Base-by-base conservation (phyloP, 1,140 invertebrate species). In the Octopus bimaculoides region DNA sequence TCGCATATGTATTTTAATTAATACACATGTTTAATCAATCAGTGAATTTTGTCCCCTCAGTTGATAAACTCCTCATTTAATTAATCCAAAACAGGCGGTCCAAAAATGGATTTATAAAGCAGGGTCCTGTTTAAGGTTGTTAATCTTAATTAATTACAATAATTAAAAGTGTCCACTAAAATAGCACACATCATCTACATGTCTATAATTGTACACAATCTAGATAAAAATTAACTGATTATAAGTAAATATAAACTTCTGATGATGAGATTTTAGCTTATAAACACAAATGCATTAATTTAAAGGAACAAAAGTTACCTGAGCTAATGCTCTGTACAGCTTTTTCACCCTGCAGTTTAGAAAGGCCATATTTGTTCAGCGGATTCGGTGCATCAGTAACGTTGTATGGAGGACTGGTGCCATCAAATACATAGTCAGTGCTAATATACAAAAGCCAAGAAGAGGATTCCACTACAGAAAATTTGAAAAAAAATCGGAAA, bases 371-470 rank as follows among this genome's bases (percentile, higher is more conserved):
- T 77, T 89, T 88, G 83, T 92, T 93, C 0, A 93, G 80, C 53
- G 92, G 92, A 80, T 90, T 91, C 10, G 92, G 88, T 61, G 78
- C 77, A 77, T 88, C 90, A 71, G 85, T 85, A 69, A 88, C 87
- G 79, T 85, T 88, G 84, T 92, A 93, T 4, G 92, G 92, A 61
- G 92, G 89, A 78, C 85, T 86, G 26, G 86, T 90, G 5, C 92
- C 92, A 90, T 93, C 91, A 90, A 93, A 93, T 5, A 93, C 92
- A 87, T 92, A 93, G 83, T 92, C 92, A 79, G 92, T 92, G 84
- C 92, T 93, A 8, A 93, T 92, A 83, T 91, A 92, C 10, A 93
- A 81, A 0, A 93, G 84, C 75, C 89, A 89, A 14, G 88, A 88
- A 54, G 85, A 85, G 54, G 87, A 56, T 66, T 85, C 79, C 76